Evolutionary conservation across 2,797 vertebrate genomes (phyloP).

Genomic region (Hydrolagus colliei): DNA sequence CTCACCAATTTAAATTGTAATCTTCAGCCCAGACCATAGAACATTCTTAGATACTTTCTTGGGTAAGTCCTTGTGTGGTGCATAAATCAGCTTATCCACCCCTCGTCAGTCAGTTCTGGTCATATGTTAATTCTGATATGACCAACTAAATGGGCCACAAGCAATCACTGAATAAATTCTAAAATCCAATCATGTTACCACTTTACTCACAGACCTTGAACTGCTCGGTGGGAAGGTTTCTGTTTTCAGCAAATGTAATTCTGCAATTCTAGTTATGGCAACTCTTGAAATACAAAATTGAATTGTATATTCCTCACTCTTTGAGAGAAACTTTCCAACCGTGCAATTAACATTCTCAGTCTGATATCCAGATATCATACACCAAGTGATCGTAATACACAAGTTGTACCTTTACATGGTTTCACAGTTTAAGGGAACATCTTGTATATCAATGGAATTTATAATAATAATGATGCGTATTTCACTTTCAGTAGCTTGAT

Average conservation of each 20-base stretch:
- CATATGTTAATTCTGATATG: neutral
- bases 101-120: neutral
- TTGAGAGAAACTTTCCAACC: neutral
- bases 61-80: neutral
- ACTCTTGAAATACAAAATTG: neutral
- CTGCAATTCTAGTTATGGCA: neutral
- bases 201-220: neutral
- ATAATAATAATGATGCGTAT: too few species aligned
- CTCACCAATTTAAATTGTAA: neutral
- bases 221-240: neutral
- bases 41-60: neutral
- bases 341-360: neutral
- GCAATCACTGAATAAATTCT: neutral
- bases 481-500: neutral
- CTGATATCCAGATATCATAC: neutral
- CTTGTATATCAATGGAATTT: neutral
- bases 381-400: too few species aligned
- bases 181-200: neutral
- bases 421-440: neutral
- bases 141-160: neutral
- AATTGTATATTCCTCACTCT: too few species aligned
- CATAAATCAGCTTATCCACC: neutral
- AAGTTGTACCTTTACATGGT: neutral
- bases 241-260: neutral
- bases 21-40: neutral